phyloP scores from a whole-genome alignment of 1,140 invertebrate genomes.

The Drosophila kepulauana region DNA sequence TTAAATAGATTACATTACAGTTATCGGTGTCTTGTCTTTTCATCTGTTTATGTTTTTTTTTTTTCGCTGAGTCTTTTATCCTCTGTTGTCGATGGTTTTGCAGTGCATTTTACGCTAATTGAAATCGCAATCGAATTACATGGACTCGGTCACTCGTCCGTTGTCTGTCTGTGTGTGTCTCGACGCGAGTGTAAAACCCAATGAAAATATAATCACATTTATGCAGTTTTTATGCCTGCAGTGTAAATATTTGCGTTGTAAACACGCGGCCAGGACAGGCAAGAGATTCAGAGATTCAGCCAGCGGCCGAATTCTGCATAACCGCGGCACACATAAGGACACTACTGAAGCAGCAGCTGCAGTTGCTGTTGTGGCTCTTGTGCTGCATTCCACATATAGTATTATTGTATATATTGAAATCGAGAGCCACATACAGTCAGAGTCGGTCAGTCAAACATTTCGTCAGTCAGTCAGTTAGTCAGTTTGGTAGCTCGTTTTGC shows the following conservation, averaged over 20 bases:
- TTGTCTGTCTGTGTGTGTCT: background rate
- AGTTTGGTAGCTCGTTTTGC: constrained; percentile 17
- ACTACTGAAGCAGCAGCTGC: constrained; percentile 5
- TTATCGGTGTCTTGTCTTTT: background rate
- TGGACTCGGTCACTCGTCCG: constrained; percentile 36
- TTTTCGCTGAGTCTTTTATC: background rate
- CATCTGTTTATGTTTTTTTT: background rate
- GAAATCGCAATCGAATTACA: constrained; percentile 81
- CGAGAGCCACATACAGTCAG: background rate
- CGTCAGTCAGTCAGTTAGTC: constrained; percentile 17
- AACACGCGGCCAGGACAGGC: constrained; percentile 33
- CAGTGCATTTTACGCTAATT: constrained; percentile 77
- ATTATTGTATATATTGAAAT: constrained; percentile 25
- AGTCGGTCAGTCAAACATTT: background rate
- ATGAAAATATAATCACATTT: constrained; percentile 84
- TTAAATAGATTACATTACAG: constrained; percentile 6
- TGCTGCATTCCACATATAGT: constrained; percentile 14
- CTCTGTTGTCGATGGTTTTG: constrained; percentile 43
- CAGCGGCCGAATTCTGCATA: constrained; percentile 23
- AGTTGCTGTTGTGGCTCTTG: constrained; percentile 18
- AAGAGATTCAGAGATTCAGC: constrained; percentile 1
- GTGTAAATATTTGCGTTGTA: constrained; percentile 79
- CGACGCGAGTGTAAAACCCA: constrained; percentile 60
- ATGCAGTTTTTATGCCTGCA: constrained; percentile 82
- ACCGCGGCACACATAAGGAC: constrained; percentile 33